phyloP scores from a whole-genome alignment of 1,140 invertebrate species.

The Muscidifurax raptorellus region DNA sequence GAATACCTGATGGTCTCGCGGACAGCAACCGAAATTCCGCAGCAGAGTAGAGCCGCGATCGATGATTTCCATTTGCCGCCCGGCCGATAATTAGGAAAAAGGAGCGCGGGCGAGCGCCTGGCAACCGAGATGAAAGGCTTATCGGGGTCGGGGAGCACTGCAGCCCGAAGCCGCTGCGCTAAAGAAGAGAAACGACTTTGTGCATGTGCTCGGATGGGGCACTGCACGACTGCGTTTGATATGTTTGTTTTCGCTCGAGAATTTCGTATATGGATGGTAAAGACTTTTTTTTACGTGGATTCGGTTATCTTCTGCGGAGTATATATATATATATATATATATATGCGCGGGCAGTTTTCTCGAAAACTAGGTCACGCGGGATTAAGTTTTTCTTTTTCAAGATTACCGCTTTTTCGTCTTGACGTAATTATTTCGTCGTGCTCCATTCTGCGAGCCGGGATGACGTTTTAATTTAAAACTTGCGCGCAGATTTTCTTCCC shows the following conservation, averaged over 20 bases:
- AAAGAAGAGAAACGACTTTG: conserved; percentile 37
- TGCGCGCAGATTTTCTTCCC: too few species aligned
- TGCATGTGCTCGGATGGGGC: background rate
- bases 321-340: too few species aligned
- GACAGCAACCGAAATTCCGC: background rate
- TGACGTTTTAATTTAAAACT: background rate
- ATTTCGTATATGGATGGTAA: background rate
- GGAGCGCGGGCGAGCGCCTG: background rate
- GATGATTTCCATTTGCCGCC: conserved; percentile 7
- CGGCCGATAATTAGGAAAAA: conserved; percentile 16
- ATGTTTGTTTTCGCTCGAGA: conserved; percentile 31
- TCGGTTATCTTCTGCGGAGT: too few species aligned
- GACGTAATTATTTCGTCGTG: background rate
- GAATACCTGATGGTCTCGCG: background rate
- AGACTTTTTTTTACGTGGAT: background rate
- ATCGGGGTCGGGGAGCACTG: background rate
- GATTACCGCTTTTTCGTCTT: background rate
- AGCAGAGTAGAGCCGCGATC: background rate
- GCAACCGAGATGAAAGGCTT: conserved; percentile 32
- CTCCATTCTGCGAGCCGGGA: background rate
- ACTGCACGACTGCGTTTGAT: conserved; percentile 4
- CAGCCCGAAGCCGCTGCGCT: background rate
- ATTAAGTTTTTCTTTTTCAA: background rate
- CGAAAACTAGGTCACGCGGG: background rate
- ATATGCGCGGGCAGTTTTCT: background rate